phyloP scores from a whole-genome alignment of 2,888 invertebrate genomes.

The Ophion obscuratus region DNA sequence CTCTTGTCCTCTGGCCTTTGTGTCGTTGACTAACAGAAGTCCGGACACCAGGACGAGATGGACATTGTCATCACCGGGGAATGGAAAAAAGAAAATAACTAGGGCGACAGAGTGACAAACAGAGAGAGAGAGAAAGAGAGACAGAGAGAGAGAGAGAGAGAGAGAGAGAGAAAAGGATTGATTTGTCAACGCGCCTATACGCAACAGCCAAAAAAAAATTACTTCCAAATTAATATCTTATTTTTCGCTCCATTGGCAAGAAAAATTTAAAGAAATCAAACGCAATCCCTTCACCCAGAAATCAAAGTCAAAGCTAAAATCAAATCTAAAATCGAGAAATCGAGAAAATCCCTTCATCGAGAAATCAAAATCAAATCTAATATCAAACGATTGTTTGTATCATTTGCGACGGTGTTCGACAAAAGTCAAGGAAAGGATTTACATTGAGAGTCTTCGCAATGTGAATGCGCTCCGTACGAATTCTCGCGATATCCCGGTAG shows the following conservation, averaged over 20 bases:
- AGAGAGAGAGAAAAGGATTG: conserved; percentile 5
- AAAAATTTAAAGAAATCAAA: not conserved
- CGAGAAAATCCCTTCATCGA: not conserved
- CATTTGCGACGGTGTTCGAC: not conserved
- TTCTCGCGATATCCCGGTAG: not conserved
- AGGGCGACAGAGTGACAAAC: too few species aligned
- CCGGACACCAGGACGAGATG: conserved; percentile 13
- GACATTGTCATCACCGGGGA: conserved; percentile 12
- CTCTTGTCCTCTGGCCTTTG: conserved; percentile 23
- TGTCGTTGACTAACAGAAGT: conserved; percentile 16
- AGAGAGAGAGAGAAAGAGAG: not conserved
- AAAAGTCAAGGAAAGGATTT: not conserved
- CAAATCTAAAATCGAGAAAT: too few species aligned
- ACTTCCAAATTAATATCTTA: not conserved
- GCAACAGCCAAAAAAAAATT: conserved; percentile 3
- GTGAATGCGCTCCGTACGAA: not conserved
- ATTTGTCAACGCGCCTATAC: not conserved
- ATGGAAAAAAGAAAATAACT: not conserved
- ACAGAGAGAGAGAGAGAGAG: conserved; percentile 9
- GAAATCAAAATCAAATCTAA: not conserved
- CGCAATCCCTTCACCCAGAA: not conserved
- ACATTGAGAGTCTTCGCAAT: not conserved
- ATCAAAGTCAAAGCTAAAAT: not conserved
- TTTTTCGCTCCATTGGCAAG: not conserved
- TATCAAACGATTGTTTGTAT: not conserved